A percentile compares a stretch with the other conserved stretches of the same genome.
Conservation (phyloP, 2,888 invertebrate genomes). For the Dryobota labecula region DNA sequence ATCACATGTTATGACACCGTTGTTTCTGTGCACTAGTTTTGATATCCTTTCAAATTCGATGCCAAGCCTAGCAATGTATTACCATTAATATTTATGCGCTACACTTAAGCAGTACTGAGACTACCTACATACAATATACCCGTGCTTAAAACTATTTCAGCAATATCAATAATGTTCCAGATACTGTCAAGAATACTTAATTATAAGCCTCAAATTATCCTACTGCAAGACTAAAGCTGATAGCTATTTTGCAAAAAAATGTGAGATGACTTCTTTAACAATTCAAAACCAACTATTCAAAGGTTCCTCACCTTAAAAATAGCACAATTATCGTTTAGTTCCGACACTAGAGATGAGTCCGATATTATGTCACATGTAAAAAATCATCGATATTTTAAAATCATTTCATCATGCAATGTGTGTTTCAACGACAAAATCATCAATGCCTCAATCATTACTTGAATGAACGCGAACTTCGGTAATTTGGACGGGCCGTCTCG, state of each 20-base stretch:
- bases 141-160: not conserved
- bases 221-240: not conserved
- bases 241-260: not conserved
- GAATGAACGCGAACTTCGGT: too few relatives aligned
- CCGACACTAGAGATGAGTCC: too few relatives aligned
- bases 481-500: too few relatives aligned
- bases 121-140: not conserved
- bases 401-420: too few relatives aligned
- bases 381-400: too few relatives aligned
- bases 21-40: conserved; percentile 18
- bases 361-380: too few relatives aligned
- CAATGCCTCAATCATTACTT: too few relatives aligned
- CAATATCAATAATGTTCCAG: not conserved
- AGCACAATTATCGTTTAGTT: not conserved
- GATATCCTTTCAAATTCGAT: conserved; percentile 39
- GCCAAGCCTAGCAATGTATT: conserved; percentile 29
- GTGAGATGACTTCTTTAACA: not conserved
- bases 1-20: conserved; percentile 8
- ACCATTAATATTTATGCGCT: conserved; percentile 47
- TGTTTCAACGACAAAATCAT: too few relatives aligned
- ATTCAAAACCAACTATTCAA: not conserved
- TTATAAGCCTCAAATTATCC: not conserved
- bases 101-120: not conserved
- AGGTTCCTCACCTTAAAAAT: not conserved
- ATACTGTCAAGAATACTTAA: not conserved